Conservation (phyloP, 2,797 vertebrate species). For the Cacajao melanocephalus region DNA sequence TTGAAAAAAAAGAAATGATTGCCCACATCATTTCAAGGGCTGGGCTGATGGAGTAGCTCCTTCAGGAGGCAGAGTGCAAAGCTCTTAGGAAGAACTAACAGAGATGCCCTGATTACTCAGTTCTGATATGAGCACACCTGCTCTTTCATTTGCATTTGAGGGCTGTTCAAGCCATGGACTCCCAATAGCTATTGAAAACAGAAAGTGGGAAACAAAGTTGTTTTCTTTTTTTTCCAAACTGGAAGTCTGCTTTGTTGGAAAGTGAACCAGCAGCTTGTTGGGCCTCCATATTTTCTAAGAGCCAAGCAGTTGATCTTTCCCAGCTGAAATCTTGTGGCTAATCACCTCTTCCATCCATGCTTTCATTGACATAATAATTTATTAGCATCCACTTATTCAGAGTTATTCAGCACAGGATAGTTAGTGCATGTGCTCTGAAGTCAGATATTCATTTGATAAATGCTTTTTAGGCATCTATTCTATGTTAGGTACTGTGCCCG, state of each 20-base stretch:
- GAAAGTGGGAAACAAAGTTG: neutral
- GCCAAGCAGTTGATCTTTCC: neutral
- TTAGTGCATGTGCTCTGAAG: neutral
- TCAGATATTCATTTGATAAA: neutral
- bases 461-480: neutral
- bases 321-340: neutral
- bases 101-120: neutral
- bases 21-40: neutral
- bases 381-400: neutral
- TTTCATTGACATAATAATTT: neutral
- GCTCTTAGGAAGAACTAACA: neutral
- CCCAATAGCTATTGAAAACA: neutral
- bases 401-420: neutral
- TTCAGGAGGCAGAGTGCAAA: neutral
- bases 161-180: neutral
- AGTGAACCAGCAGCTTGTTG: neutral
- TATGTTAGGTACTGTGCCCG: neutral
- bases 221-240: neutral
- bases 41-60: neutral
- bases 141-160: neutral
- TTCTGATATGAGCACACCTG: neutral
- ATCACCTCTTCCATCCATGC: neutral
- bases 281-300: neutral
- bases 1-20: neutral
- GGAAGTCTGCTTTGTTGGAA: conserved; percentile 6